Base-by-base conservation (phyloP, 2,797 vertebrate genomes). In the Euphonia xanthogaster region DNA sequence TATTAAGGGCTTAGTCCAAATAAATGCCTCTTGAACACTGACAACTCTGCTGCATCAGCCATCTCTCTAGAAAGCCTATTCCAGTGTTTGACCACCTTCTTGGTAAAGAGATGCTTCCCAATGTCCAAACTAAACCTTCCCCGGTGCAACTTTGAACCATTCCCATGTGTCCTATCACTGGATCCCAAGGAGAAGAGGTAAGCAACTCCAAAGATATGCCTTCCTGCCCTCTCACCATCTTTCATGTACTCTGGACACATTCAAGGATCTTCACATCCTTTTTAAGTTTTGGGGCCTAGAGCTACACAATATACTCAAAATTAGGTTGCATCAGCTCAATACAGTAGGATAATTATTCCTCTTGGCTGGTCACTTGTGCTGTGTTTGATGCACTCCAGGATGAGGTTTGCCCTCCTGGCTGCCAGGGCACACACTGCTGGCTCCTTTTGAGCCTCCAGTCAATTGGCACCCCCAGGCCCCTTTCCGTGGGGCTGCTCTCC, bases 121-220 rank as follows among this genome's bases (percentile, higher is more conserved):
- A 10, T 24, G 27, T 14, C 45, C 10, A 65, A 7, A 31, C 23
- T 9, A 12, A 88, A 40, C 23, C 13, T 75, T 57, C 22, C 14
- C 22, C 24, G 3, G 6, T 50, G 33, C 33, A 77, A 8, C 30
- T 94, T 60, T 31, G 30, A 60, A 8, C 9, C 7, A 16, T 55
- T 83, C 33, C 57, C 33, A 21, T 2, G 1, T 0, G 0, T 42
- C 30, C 47, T 47, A 9, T 25, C 39, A 48, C 25, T 50, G 30
- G 20, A 16, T 60, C 4, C 14, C n/a, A n/a, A 30, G 25, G 20
- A 82, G 66, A 66, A 65, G 31, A 81, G 27, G 22, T 25, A 30
- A 50, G 48, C n/a, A 51, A 14, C 30, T 75, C 50, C 40, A 61
- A 57, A 30, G 11, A n/a, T 28, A 53, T 24, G 9, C 25, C 57